These are phyloP conservation scores for Diploscapter pachys DNA, from an alignment of 1,140 invertebrate species.

Conservation along the genomic window DNA sequence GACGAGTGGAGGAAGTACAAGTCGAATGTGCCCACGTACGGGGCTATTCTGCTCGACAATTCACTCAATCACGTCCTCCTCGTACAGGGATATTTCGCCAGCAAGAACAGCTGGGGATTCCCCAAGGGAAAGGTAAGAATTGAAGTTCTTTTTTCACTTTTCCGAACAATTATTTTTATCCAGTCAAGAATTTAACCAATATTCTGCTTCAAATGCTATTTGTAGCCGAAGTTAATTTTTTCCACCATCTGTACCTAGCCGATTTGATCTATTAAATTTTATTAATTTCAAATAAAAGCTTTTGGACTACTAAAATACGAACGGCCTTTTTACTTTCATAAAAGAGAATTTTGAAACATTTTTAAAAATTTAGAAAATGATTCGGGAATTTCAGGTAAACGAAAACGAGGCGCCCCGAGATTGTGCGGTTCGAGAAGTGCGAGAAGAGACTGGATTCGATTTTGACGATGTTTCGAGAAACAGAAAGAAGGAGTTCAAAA, in stretches of 20 bases:
- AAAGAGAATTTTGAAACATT: background rate
- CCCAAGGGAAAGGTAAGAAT: slow-evolving; percentile 79
- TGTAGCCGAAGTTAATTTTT: no score
- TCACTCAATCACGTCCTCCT: slow-evolving; percentile 66
- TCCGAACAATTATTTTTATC: no score
- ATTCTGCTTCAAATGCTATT: no score
- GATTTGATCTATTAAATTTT: no score
- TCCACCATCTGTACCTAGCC: no score
- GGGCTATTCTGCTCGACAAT: slow-evolving; percentile 83
- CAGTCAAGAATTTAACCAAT: no score
- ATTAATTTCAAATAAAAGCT: no score
- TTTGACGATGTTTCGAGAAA: slow-evolving; percentile 64
- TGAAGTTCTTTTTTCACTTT: background rate
- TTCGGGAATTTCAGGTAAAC: slow-evolving; percentile 67
- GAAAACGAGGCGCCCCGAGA: slow-evolving; percentile 82
- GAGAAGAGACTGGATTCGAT: slow-evolving; percentile 92
- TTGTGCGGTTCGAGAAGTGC: slow-evolving; percentile 80
- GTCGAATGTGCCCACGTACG: slow-evolving; percentile 86
- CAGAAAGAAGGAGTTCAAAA: slow-evolving; percentile 18
- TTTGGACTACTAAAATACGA: no score
- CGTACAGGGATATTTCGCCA: slow-evolving; percentile 85
- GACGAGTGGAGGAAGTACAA: slow-evolving; percentile 91
- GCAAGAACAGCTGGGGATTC: slow-evolving; percentile 87
- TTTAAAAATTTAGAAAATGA: slow-evolving; percentile 1
- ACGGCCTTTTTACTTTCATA: no score